A percentile compares a stretch with the other conserved stretches of the same genome.
phyloP scores from a whole-genome alignment of 2,888 invertebrate species.

The Stenodera caucasica region DNA sequence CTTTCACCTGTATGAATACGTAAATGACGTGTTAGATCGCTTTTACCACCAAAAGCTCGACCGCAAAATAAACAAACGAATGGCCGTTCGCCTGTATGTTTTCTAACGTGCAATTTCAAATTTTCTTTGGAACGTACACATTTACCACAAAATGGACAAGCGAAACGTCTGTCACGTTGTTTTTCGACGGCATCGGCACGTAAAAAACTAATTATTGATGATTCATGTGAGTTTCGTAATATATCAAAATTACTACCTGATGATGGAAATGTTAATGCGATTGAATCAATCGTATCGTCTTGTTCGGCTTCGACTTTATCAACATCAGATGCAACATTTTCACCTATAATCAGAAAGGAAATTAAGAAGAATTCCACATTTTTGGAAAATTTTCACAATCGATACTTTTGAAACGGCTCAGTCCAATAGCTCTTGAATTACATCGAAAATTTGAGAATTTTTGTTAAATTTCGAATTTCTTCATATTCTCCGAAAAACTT shows the following conservation, averaged over 20 bases:
- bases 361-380: neutral
- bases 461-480: too few species aligned
- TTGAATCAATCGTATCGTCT: slow-evolving; percentile 75
- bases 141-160: slow-evolving; percentile 87
- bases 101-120: slow-evolving; percentile 82
- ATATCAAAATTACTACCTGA: slow-evolving; percentile 29
- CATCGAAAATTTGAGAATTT: too few species aligned
- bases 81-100: slow-evolving; percentile 87
- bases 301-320: slow-evolving; percentile 58
- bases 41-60: slow-evolving; percentile 85
- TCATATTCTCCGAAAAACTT: too few species aligned
- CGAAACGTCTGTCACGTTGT: slow-evolving; percentile 76
- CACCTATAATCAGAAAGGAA: slow-evolving; percentile 32
- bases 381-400: neutral
- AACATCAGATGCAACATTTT: slow-evolving; percentile 48
- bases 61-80: slow-evolving; percentile 90
- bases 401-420: neutral
- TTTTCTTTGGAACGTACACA: slow-evolving; percentile 88
- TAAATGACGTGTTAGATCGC: slow-evolving; percentile 82
- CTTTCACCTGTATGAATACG: slow-evolving; percentile 88
- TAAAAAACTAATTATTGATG: slow-evolving; percentile 67
- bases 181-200: slow-evolving; percentile 64
- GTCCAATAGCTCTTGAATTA: too few species aligned
- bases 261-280: slow-evolving; percentile 57
- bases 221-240: slow-evolving; percentile 55